These are phyloP conservation scores for Neopelma chrysocephalum DNA, from an alignment of 2,797 vertebrate species.

Conservation along the genomic window DNA sequence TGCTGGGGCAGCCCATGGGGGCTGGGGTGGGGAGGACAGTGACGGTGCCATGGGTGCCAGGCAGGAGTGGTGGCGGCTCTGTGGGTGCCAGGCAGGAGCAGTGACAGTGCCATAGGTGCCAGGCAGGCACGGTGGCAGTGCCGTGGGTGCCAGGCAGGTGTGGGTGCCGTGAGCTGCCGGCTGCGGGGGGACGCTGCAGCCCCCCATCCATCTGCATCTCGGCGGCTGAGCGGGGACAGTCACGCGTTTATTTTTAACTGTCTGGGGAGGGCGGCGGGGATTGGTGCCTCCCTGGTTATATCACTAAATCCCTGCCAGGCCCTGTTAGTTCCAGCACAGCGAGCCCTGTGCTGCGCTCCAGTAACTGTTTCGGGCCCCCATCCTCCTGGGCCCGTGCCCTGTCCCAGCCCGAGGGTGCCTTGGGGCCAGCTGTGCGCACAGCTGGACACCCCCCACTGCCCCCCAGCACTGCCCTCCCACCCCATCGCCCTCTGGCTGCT, in stretches of 20 bases:
- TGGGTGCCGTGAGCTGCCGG: rapidly evolving
- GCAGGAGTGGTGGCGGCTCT: rapidly evolving
- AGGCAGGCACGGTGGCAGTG: rapidly evolving
- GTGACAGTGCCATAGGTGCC: not conserved
- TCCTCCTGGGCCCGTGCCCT: not conserved
- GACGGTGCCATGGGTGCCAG: not conserved
- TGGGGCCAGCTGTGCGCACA: not conserved
- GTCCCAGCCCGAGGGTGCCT: rapidly evolving
- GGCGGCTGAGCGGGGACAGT: constrained; percentile 21
- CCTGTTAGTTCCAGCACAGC: constrained; percentile 68
- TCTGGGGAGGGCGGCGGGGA: constrained; percentile 38
- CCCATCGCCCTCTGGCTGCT: not conserved
- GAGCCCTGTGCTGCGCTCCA: not conserved
- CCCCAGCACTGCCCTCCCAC: not conserved
- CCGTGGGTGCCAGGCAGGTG: not conserved
- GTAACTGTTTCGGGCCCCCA: constrained; percentile 28
- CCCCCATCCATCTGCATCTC: not conserved
- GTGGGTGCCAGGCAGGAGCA: not conserved
- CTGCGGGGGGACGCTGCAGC: not conserved
- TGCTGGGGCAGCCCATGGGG: rapidly evolving
- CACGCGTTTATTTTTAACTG: constrained; percentile 68
- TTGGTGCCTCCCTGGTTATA: constrained; percentile 69
- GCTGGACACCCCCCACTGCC: not conserved
- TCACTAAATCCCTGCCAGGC: constrained; percentile 70
- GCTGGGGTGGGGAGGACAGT: rapidly evolving